phyloP scores from a whole-genome alignment of 2,888 invertebrate species.

The Sarcophaga rosellei region DNA sequence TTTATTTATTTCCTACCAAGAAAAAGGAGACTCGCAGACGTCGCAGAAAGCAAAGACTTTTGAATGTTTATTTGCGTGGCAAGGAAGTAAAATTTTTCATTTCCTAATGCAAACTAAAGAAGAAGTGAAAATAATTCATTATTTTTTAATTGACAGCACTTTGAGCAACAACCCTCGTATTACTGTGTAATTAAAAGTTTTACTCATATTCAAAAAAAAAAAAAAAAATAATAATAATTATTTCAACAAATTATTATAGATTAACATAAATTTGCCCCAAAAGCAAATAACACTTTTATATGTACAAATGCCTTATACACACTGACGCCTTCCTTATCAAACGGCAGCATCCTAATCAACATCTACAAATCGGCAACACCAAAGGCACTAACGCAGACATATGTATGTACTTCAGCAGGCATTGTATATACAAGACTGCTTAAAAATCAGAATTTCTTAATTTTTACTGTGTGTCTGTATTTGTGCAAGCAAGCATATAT shows the following conservation, averaged over 20 bases:
- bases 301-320: not conserved
- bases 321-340: not conserved
- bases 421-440: not conserved
- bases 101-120: too few relatives aligned
- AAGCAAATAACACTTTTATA: constrained; percentile 6
- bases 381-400: too few relatives aligned
- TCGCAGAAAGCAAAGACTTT: too few relatives aligned
- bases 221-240: too few relatives aligned
- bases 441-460: not conserved
- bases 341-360: not conserved
- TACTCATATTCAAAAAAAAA: not conserved
- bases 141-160: too few relatives aligned
- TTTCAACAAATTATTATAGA: constrained; percentile 18
- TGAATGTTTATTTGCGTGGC: too few relatives aligned
- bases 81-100: too few relatives aligned
- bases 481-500: not conserved
- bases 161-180: too few relatives aligned
- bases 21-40: too few relatives aligned
- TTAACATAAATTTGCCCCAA: constrained; percentile 33
- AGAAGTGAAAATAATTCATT: too few relatives aligned
- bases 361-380: constrained; percentile 6
- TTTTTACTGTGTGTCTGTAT: not conserved
- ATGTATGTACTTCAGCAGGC: not conserved
- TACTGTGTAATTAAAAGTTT: constrained; percentile 4
- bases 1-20: too few relatives aligned